Percentiles rank a stretch among this genome's conserved stretches.
Evolutionary conservation across 2,113 vertebrate species (phyloP).

Genomic region (Pangasianodon hypophthalmus): DNA sequence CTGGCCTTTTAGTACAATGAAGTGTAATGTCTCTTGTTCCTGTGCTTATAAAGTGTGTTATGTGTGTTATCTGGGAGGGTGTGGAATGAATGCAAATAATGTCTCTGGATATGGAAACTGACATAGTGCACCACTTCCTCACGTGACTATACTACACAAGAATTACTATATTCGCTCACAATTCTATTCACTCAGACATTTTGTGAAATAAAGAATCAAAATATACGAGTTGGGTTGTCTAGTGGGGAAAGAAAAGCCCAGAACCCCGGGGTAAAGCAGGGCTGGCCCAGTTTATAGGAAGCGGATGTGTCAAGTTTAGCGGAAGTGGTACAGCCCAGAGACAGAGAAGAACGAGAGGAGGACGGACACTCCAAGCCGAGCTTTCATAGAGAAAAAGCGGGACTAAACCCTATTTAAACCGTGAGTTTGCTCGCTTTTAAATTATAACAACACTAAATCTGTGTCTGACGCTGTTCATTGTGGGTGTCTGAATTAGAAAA

Average conservation of each 20-base stretch:
- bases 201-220: no score
- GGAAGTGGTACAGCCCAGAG: conserved; percentile 81
- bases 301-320: conserved; percentile 72
- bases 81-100: not conserved
- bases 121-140: not conserved
- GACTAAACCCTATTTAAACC: conserved; percentile 69
- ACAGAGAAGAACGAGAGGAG: conserved; percentile 71
- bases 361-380: conserved; percentile 65
- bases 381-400: conserved; percentile 69
- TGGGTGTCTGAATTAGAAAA: not conserved
- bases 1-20: not conserved
- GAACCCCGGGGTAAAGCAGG: not conserved
- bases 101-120: not conserved
- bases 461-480: not conserved
- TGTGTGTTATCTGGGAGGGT: not conserved
- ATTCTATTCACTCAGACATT: not conserved
- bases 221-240: no score
- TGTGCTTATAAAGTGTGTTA: not conserved
- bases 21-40: not conserved
- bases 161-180: not conserved
- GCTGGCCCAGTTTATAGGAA: conserved; percentile 61
- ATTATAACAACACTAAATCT: not conserved
- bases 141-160: not conserved
- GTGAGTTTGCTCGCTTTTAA: conserved; percentile 63
- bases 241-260: not conserved